Percentiles rank a stretch among this genome's conserved stretches.
Evolutionary conservation across 2,797 vertebrate species (phyloP).

Genomic region (Paedocypris micromegethes): DNA sequence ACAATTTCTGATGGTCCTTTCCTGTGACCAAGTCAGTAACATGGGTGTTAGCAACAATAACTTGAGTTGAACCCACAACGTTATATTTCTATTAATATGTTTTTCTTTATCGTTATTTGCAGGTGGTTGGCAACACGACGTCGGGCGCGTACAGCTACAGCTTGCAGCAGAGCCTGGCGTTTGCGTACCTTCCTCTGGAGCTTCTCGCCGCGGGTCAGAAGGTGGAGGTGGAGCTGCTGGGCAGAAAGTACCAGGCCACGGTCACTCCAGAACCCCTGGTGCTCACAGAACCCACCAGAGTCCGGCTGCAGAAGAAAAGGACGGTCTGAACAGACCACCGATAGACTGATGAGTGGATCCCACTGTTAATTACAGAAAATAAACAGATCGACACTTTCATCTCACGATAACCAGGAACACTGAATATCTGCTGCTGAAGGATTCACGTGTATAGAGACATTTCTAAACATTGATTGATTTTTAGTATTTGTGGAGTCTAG

Average conservation of each 20-base stretch:
- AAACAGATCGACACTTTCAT: too few relatives aligned
- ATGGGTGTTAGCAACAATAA: too few relatives aligned
- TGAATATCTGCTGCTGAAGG: not conserved
- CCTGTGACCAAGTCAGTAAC: too few relatives aligned
- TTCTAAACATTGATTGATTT: too few relatives aligned
- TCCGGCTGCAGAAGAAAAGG: constrained; percentile 76
- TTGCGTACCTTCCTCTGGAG: constrained; percentile 83
- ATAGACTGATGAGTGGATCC: not conserved
- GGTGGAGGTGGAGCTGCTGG: constrained; percentile 87
- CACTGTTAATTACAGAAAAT: not conserved
- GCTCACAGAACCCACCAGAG: constrained; percentile 82
- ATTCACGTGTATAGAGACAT: not conserved
- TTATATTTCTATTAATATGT: too few relatives aligned
- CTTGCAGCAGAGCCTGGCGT: constrained; percentile 82
- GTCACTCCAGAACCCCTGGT: constrained; percentile 84
- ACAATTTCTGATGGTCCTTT: too few relatives aligned
- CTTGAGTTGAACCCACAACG: too few relatives aligned
- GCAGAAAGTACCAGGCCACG: constrained; percentile 77
- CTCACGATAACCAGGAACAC: not conserved
- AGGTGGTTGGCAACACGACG: constrained; percentile 96
- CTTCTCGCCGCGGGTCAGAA: constrained; percentile 80
- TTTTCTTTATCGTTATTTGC: constrained; percentile 20
- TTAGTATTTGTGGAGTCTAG: too few relatives aligned
- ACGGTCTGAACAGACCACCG: constrained; percentile 7
- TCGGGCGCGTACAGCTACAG: constrained; percentile 91